Conservation (phyloP, 1,140 invertebrate genomes). For the Tigriopus japonicus region DNA sequence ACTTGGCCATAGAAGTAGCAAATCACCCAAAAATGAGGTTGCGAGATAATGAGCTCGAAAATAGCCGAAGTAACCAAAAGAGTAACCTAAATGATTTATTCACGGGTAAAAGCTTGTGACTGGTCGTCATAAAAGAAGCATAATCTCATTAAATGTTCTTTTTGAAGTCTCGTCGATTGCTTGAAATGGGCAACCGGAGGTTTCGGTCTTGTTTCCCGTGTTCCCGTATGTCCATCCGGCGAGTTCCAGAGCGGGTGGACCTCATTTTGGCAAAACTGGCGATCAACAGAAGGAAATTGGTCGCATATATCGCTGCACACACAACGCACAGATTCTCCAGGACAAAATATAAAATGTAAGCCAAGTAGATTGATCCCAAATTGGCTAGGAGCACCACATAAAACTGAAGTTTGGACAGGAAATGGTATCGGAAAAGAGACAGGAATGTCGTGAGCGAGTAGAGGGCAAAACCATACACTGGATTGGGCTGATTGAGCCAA, state of each 20-base stretch:
- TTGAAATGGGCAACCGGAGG: too few relatives aligned
- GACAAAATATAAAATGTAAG: neutral
- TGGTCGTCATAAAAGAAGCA: too few relatives aligned
- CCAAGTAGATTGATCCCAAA: neutral
- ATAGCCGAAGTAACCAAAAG: too few relatives aligned
- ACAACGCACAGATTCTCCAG: neutral
- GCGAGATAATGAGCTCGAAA: too few relatives aligned
- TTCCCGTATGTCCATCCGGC: too few relatives aligned
- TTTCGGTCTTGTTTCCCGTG: too few relatives aligned
- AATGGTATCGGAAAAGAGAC: neutral
- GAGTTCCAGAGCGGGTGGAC: neutral
- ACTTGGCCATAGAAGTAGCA: too few relatives aligned
- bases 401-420: neutral
- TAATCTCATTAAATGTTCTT: too few relatives aligned
- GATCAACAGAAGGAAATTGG: neutral
- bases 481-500: neutral
- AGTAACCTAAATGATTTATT: too few relatives aligned
- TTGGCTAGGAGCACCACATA: neutral
- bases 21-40: too few relatives aligned
- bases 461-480: neutral
- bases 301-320: neutral
- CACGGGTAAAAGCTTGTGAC: too few relatives aligned
- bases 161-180: too few relatives aligned
- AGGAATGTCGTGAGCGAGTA: neutral
- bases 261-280: neutral